Evolutionary conservation across 1,140 invertebrate species (phyloP), one percentile per base, ranked within the genome.

Genomic region (Leptopilina clavipes): DNA sequence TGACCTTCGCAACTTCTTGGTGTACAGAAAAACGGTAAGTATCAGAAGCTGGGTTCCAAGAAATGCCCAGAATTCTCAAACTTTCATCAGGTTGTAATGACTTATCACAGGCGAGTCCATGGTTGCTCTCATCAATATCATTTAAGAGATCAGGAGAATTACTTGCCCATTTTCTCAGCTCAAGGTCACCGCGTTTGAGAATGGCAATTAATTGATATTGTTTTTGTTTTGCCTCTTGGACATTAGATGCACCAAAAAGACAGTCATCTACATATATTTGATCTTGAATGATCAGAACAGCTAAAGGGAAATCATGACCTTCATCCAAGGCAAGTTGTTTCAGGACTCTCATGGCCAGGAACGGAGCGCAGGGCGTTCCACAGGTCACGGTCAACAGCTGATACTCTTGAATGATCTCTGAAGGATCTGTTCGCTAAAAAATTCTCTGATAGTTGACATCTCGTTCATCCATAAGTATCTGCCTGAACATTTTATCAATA

Each of bases 181-280:
- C 76, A 70, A 86, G 77, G 9, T 81, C 81, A 44, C 81, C 84
- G 18, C 59, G 72, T 52, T 74, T 73, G 12, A 86, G 70, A 74
- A 84, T 48, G 44, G 74, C 12, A 9, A 81, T 81, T 17, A 87
- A 74, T 37, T 81, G 19, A 14, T 72, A 54, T 73, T 81, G 84
- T 45, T 44, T 14, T 76, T 10, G 25, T 74, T 81, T 7, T 8
- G 81, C 84, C 12, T 71, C 76, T 54, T 80, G 75, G 5, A 83
- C 14, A 12, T 56, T 22, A 18, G 79, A 45, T 18, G 78, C 73
- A 9, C 87, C 86, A 19, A 77, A 82, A 1, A 88, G 43, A 8
- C 83, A 54, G 78, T 89, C 87, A 77, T 90, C 87, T 1, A 88
- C 79, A 59, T 87, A 90, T n/a, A 87, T 78, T 45, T 88, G 75